Percentiles rank a stretch among this genome's conserved stretches.
Evolutionary conservation across 1,140 invertebrate species (phyloP).

Genomic region (Caligus rogercresseyi): DNA sequence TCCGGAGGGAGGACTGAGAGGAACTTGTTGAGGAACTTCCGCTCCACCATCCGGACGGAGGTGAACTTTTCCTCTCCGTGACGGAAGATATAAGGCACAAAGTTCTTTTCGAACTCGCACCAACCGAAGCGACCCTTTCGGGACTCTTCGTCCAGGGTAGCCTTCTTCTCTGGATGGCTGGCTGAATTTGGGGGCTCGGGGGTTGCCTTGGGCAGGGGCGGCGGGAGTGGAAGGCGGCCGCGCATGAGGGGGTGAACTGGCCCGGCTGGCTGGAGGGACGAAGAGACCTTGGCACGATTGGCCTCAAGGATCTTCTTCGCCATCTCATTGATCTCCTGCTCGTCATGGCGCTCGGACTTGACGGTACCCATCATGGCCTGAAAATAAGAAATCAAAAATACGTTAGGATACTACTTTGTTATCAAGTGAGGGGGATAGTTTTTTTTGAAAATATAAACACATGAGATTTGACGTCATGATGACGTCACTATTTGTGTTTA

Average conservation of each 20-base stretch:
- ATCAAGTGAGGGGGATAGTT: no score
- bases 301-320: constrained; percentile 68
- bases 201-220: constrained; percentile 22
- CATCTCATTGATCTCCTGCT: constrained; percentile 62
- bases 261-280: constrained; percentile 25
- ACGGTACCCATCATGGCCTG: constrained; percentile 29
- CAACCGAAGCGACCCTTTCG: constrained; percentile 71
- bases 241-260: constrained; percentile 23
- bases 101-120: constrained; percentile 59
- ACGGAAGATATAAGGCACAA: constrained; percentile 70
- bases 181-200: constrained; percentile 22
- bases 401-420: no score
- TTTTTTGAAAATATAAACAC: no score
- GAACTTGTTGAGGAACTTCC: constrained; percentile 56
- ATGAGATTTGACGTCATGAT: no score
- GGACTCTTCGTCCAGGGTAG: constrained; percentile 58
- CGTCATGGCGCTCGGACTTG: constrained; percentile 56
- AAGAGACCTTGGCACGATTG: constrained; percentile 49
- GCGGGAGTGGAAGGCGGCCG: neutral
- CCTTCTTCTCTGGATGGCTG: constrained; percentile 26
- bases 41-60: constrained; percentile 74
- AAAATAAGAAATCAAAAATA: no score
- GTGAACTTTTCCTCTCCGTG: constrained; percentile 57
- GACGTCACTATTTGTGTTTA: no score
- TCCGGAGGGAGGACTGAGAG: constrained; percentile 27